These are phyloP conservation scores for Oligia latruncula DNA, from an alignment of 2,888 invertebrate genomes.

Conservation along the genomic window DNA sequence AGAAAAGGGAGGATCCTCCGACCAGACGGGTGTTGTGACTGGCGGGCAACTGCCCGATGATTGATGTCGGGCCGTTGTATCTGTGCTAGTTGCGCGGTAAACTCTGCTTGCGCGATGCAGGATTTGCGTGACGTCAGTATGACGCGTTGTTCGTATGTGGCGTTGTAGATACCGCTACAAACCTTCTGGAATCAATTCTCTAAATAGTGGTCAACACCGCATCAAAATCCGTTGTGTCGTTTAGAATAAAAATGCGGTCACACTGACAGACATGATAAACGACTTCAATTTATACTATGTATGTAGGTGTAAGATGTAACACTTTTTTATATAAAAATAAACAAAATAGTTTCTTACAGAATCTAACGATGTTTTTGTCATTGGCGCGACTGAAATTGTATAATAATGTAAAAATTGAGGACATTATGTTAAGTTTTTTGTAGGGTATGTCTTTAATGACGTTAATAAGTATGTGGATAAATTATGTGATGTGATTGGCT, in stretches of 20 bases:
- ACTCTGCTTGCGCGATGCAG: no score
- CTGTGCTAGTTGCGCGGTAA: no score
- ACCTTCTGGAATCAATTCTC: background rate
- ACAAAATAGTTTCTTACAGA: conserved; percentile 4
- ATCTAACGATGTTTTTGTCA: conserved; percentile 7
- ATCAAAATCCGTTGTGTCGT: background rate
- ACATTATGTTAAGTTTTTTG: background rate
- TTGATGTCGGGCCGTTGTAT: no score
- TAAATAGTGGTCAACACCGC: no score
- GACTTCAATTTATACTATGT: background rate
- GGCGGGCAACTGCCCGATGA: no score
- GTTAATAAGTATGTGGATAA: background rate
- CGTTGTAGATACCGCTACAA: no score
- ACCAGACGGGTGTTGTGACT: no score
- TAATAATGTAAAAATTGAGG: background rate
- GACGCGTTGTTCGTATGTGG: no score
- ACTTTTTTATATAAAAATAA: conserved; percentile 1
- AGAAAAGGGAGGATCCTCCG: no score
- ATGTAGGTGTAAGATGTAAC: conserved; percentile 8
- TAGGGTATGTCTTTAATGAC: background rate
- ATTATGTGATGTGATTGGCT: background rate
- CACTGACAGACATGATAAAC: background rate
- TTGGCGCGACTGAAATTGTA: background rate
- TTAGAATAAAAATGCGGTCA: background rate
- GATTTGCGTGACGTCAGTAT: no score